Evolutionary conservation across 1,140 invertebrate species (phyloP), one percentile per base, ranked within the genome.

Genomic region (Eupeodes corollae): DNA sequence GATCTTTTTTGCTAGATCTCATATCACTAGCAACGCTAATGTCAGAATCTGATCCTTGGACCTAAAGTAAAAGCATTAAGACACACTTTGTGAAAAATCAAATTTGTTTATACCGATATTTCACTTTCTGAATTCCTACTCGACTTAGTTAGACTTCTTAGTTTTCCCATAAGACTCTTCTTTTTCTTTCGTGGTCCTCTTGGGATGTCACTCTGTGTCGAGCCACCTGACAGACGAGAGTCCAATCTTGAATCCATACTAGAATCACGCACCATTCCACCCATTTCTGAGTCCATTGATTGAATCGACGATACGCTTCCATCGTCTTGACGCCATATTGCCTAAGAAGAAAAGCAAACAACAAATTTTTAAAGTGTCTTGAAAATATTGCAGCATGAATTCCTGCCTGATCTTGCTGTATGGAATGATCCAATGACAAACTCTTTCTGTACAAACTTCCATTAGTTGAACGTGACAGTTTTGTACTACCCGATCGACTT

Each of bases 91-190:
- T 38, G 5, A 34, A 44, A 6, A 12, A 34, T 43, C n/a, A 52
- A 42, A 5, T 42, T n/a, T 26, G 1, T 15, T 0, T n/a, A 53
- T 34, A 69, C 64, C 49, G 65, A 68, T 55, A 61, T 54, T 61
- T 68, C 64, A 58, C 63, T 69, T 55, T 69, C 65, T 56, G 61
- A 65, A 56, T 63, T 64, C 49, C 62, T 61, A 31, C 82, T 79
- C 1, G 87, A 88, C 72, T 91, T 91, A 10, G 86, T 88, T 15
- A 91, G 68, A 57, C 86, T 86, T 52, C 84, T 86, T 42, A 92
- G 69, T 71, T 90, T 90, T 21, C 83, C 84, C 58, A 91, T 86
- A 39, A 91, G 67, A 32, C 86, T 78, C 65, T 85, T 85, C 63
- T 84, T 83, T 62, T 88, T 87, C 62, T 86, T 87, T 55, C 88